Conservation (phyloP, 2,113 vertebrate genomes). For the Pheucticus melanocephalus region DNA sequence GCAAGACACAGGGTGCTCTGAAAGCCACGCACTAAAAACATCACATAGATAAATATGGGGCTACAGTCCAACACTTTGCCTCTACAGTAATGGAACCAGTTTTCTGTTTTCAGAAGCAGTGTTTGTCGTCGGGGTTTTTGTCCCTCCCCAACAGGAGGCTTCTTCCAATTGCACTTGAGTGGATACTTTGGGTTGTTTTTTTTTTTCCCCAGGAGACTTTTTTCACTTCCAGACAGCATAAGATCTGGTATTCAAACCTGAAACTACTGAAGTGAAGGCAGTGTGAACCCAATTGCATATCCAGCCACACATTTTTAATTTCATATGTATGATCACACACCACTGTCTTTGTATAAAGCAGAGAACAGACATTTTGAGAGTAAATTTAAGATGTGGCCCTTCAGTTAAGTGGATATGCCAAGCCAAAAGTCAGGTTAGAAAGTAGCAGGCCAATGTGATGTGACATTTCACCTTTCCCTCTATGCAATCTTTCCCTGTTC, state of each 20-base stretch:
- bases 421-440: constrained; percentile 8
- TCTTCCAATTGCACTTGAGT: background rate
- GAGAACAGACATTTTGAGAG: background rate
- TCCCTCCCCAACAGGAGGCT: background rate
- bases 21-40: background rate
- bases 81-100: background rate
- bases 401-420: background rate
- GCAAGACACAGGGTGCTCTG: background rate
- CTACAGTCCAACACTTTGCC: background rate
- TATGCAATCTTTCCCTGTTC: background rate
- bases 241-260: background rate
- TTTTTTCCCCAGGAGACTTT: background rate
- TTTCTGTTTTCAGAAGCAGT: background rate
- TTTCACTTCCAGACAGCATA: background rate
- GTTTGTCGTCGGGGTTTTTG: background rate
- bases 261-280: background rate
- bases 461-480: background rate
- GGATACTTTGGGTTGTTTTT: background rate
- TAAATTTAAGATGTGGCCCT: background rate
- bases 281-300: background rate
- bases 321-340: background rate
- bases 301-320: background rate
- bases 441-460: background rate
- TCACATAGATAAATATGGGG: background rate
- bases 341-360: background rate